These are phyloP conservation scores for Drosophila insularis DNA, from an alignment of 1,140 invertebrate genomes.

Conservation along the genomic window DNA sequence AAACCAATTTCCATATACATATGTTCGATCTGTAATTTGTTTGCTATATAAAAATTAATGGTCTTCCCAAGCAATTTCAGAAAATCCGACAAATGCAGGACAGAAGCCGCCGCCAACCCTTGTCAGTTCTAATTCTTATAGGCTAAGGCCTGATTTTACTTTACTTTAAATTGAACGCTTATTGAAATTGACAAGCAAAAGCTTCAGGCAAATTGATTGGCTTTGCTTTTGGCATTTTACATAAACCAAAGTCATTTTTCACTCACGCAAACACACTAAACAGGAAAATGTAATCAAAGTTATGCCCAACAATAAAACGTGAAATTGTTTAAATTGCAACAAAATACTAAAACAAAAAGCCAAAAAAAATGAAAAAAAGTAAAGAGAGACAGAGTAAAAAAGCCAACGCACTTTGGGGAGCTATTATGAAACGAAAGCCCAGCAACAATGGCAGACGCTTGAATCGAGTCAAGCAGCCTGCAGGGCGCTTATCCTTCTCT, in stretches of 20 bases:
- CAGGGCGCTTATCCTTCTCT: slow-evolving; percentile 13
- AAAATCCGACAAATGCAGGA: not conserved
- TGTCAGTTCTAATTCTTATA: not conserved
- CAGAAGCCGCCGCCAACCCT: not conserved
- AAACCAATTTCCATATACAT: no score
- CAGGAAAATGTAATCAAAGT: slow-evolving; percentile 45
- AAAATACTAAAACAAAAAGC: not conserved
- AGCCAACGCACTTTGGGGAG: slow-evolving; percentile 32
- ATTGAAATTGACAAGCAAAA: slow-evolving; percentile 65
- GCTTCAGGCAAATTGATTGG: slow-evolving; percentile 58
- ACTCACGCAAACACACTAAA: slow-evolving; percentile 17
- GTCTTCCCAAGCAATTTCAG: not conserved
- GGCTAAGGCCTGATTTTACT: not conserved
- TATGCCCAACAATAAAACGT: slow-evolving; percentile 13
- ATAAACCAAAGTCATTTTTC: not conserved
- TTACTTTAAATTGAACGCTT: slow-evolving; percentile 31
- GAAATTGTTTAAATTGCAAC: slow-evolving; percentile 14
- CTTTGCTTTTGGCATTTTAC: slow-evolving; percentile 20
- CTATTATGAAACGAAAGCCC: slow-evolving; percentile 23
- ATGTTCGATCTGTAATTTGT: no score
- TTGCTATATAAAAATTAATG: not conserved
- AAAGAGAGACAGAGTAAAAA: slow-evolving; percentile 13
- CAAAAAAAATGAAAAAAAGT: no score
- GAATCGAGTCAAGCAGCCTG: slow-evolving; percentile 19
- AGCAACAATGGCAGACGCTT: slow-evolving; percentile 28